phyloP scores from a whole-genome alignment of 1,140 invertebrate genomes.

The Proctacanthus coquilletti region DNA sequence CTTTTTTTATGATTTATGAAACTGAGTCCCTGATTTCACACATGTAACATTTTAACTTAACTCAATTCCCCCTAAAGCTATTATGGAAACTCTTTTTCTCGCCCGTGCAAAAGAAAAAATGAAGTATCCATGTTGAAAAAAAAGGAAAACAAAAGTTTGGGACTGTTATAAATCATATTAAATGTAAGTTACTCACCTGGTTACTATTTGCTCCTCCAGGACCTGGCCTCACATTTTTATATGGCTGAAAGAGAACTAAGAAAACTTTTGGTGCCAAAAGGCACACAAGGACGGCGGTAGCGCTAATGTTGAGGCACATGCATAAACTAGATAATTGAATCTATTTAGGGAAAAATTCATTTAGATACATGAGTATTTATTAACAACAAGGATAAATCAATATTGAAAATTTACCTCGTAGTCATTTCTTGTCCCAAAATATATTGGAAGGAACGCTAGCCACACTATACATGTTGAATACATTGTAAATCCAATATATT shows the following conservation, averaged over 20 bases:
- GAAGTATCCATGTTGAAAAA: too few relatives aligned
- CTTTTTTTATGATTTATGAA: too few relatives aligned
- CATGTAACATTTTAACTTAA: too few relatives aligned
- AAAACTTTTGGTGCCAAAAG: slow-evolving; percentile 60
- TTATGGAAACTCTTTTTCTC: too few relatives aligned
- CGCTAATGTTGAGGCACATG: slow-evolving; percentile 57
- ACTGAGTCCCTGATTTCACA: too few relatives aligned
- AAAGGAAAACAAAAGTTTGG: too few relatives aligned
- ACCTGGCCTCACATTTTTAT: slow-evolving; percentile 48
- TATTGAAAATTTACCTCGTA: slow-evolving; percentile 15
- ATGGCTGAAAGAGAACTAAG: slow-evolving; percentile 52
- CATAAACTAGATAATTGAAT: slow-evolving; percentile 59
- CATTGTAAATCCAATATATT: slow-evolving; percentile 66
- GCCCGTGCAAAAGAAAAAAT: too few relatives aligned
- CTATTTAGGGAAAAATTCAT: too few relatives aligned
- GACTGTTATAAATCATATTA: too few relatives aligned
- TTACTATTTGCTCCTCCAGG: too few relatives aligned
- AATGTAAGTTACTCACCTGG: too few relatives aligned
- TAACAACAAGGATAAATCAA: not conserved
- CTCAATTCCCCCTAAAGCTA: too few relatives aligned
- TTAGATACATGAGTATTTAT: slow-evolving; percentile 18
- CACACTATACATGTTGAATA: slow-evolving; percentile 73
- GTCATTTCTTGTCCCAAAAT: slow-evolving; percentile 46
- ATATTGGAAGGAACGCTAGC: slow-evolving; percentile 67
- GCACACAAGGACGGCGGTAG: slow-evolving; percentile 54